These are phyloP conservation scores for Conus betulinus DNA, from an alignment of 1,140 invertebrate genomes.

Conservation along the genomic window DNA sequence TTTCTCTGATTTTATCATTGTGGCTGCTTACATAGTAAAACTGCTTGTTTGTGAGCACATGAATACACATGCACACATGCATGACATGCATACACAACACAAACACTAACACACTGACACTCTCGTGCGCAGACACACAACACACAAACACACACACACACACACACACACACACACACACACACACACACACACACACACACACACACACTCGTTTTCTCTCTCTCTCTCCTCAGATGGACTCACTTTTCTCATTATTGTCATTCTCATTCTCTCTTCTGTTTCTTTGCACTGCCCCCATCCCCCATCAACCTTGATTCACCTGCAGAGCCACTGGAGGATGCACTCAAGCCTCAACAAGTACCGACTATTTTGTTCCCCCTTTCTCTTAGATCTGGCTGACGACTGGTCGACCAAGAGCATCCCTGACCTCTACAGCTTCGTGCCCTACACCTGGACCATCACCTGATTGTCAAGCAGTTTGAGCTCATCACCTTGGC, in stretches of 20 bases:
- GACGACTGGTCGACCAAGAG: constrained; percentile 97
- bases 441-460: constrained; percentile 98
- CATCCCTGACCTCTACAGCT: constrained; percentile 91
- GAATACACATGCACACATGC: not conserved
- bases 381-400: constrained; percentile 83
- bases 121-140: not conserved
- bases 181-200: too few species aligned
- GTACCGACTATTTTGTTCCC: too few species aligned
- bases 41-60: not conserved
- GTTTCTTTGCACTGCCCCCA: too few species aligned
- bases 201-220: too few species aligned
- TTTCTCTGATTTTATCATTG: too few species aligned
- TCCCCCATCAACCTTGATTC: too few species aligned
- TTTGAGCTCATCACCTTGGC: constrained; percentile 96
- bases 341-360: too few species aligned
- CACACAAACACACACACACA: not conserved
- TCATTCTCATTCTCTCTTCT: too few species aligned
- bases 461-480: constrained; percentile 89
- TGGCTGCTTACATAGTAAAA: too few species aligned
- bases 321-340: too few species aligned
- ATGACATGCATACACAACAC: not conserved
- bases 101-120: not conserved
- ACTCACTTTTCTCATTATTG: too few species aligned
- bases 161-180: constrained; percentile 8
- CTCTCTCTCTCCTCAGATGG: too few species aligned